Conservation (phyloP, 2,888 invertebrate species). For the Metallyticus violacea region DNA sequence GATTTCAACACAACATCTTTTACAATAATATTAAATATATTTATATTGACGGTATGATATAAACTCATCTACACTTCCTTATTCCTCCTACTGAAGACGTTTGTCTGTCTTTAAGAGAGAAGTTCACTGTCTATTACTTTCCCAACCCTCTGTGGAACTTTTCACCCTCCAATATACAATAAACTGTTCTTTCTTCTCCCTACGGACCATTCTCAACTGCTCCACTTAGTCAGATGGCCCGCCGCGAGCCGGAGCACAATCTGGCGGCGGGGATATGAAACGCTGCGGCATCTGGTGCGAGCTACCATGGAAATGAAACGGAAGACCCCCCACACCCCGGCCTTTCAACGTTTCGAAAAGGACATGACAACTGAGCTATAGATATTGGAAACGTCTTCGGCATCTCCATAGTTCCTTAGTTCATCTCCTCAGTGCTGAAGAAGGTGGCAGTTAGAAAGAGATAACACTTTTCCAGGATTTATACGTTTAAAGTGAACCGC, state of each 20-base stretch:
- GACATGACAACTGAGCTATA: not conserved
- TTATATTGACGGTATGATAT: too few species aligned
- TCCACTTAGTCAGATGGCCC: not conserved
- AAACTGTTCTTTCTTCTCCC: not conserved
- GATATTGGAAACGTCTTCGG: not conserved
- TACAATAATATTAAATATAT: too few species aligned
- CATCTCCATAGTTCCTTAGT: not conserved
- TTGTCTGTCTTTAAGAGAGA: not conserved
- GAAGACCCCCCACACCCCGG: too few species aligned
- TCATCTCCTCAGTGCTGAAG: not conserved
- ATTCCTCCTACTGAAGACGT: not conserved
- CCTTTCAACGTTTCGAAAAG: not conserved
- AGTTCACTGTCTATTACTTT: too few species aligned
- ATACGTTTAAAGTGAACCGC: not conserved
- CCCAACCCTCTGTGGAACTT: not conserved
- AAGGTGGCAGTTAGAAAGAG: not conserved
- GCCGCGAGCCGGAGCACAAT: not conserved
- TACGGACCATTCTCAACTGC: not conserved
- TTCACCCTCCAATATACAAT: not conserved
- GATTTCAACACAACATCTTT: too few species aligned
- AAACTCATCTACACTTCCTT: not conserved
- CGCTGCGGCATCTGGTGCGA: not conserved
- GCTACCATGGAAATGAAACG: not conserved
- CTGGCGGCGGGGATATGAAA: not conserved
- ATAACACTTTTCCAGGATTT: not conserved